Evolutionary conservation across 2,113 vertebrate genomes (phyloP).

Genomic region (Gasterosteus aculeatus): DNA sequence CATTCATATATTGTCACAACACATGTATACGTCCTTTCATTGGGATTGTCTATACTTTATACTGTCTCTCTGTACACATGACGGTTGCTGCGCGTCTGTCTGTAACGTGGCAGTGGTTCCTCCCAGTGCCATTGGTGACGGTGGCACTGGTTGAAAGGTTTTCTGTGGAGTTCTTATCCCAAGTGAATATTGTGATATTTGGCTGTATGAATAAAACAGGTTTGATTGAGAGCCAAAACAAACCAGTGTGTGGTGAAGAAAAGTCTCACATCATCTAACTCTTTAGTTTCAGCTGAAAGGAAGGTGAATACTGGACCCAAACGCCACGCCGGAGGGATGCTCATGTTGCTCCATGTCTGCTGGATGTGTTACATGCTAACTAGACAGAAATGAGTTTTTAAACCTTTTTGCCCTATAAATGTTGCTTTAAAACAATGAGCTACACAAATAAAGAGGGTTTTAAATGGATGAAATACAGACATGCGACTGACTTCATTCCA

Average conservation of each 20-base stretch:
- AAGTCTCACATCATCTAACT: neutral
- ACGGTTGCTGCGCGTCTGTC: neutral
- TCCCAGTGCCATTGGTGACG: neutral
- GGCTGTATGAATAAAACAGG: neutral
- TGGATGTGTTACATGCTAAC: neutral
- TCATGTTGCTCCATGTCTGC: neutral
- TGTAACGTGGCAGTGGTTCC: neutral
- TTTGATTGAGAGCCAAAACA: neutral
- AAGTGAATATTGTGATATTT: neutral
- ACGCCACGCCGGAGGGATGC: neutral
- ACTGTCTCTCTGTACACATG: neutral
- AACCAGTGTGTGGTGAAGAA: neutral
- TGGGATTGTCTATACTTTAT: neutral
- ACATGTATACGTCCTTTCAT: neutral
- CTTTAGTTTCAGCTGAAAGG: neutral
- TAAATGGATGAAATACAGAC: constrained; percentile 8
- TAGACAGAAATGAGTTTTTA: neutral
- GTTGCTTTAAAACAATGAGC: neutral
- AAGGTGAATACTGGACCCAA: neutral
- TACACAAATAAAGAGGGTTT: neutral
- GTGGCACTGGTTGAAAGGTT: neutral
- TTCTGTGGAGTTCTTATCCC: neutral
- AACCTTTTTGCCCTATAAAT: neutral
- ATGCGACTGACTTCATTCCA: neutral
- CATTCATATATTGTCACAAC: neutral